Evolutionary conservation across 2,113 vertebrate genomes (phyloP).

Genomic region (Nerophis lumbriciformis): DNA sequence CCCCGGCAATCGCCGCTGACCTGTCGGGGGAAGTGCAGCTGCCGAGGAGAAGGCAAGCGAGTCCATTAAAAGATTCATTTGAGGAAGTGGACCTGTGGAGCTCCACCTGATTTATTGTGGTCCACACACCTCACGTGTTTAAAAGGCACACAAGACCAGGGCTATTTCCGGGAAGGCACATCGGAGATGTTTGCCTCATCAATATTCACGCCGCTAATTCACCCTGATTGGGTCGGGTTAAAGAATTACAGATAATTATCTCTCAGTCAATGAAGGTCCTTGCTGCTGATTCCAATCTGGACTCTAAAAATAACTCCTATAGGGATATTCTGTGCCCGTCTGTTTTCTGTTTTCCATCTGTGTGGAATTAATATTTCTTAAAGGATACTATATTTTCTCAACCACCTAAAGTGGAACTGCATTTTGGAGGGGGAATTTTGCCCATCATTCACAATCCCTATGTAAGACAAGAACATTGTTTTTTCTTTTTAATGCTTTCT

Average conservation of each 20-base stretch:
- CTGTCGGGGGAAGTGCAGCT: conserved; percentile 61
- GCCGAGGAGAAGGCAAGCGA: conserved; percentile 63
- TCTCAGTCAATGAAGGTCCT: background rate
- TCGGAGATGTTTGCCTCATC: background rate
- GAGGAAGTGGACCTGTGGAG: conserved; percentile 71
- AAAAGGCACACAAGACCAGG: conserved; percentile 54
- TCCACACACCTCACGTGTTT: conserved; percentile 38
- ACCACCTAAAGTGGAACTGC: too few species aligned
- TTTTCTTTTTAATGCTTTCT: too few species aligned
- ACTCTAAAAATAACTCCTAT: background rate
- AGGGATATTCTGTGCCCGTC: too few species aligned
- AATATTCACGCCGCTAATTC: background rate
- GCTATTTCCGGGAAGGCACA: background rate
- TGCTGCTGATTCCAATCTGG: background rate
- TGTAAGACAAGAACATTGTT: too few species aligned
- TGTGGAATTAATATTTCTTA: too few species aligned
- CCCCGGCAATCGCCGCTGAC: conserved; percentile 61
- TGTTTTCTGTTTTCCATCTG: too few species aligned
- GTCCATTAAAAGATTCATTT: conserved; percentile 80
- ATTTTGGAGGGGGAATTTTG: too few species aligned
- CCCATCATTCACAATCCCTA: too few species aligned
- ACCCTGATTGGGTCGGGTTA: background rate
- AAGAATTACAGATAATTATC: conserved; percentile 2
- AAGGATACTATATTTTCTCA: too few species aligned
- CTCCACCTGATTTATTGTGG: conserved; percentile 63